phyloP scores from a whole-genome alignment of 2,113 vertebrate species.

The Pogonocichla stellata region DNA sequence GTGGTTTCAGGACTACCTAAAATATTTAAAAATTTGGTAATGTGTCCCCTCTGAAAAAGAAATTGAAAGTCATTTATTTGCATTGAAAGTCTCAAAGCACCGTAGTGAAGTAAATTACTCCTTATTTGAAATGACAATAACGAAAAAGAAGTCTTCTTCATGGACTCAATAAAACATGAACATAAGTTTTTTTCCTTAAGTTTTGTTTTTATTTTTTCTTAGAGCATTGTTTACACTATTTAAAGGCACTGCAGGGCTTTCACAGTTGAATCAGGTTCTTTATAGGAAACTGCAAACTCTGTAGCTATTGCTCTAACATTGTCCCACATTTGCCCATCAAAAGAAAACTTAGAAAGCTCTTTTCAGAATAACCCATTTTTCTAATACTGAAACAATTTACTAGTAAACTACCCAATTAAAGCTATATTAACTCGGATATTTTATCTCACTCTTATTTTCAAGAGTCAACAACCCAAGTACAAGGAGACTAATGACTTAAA shows the following conservation, averaged over 20 bases:
- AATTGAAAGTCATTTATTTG: neutral
- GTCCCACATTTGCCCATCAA: neutral
- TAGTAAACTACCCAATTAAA: slow-evolving; percentile 33
- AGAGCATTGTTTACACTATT: neutral
- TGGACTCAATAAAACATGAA: neutral
- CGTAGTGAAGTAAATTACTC: neutral
- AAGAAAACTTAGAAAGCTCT: neutral
- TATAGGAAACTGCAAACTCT: neutral
- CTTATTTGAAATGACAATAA: neutral
- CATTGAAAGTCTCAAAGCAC: neutral
- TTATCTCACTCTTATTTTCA: slow-evolving; percentile 30
- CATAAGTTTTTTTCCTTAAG: neutral
- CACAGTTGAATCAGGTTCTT: neutral
- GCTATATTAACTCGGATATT: slow-evolving; percentile 10
- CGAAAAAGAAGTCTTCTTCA: neutral
- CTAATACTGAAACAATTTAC: slow-evolving; percentile 29
- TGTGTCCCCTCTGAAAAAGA: neutral
- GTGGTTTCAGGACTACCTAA: neutral
- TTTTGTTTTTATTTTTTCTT: neutral
- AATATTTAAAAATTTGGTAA: neutral
- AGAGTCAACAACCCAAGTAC: slow-evolving; percentile 34
- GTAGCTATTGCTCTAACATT: neutral
- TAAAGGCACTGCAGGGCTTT: neutral
- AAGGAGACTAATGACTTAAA: slow-evolving; percentile 55
- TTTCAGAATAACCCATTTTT: neutral